Evolutionary conservation across 2,797 vertebrate species (phyloP).

Genomic region (Myiotriccus ornatus): DNA sequence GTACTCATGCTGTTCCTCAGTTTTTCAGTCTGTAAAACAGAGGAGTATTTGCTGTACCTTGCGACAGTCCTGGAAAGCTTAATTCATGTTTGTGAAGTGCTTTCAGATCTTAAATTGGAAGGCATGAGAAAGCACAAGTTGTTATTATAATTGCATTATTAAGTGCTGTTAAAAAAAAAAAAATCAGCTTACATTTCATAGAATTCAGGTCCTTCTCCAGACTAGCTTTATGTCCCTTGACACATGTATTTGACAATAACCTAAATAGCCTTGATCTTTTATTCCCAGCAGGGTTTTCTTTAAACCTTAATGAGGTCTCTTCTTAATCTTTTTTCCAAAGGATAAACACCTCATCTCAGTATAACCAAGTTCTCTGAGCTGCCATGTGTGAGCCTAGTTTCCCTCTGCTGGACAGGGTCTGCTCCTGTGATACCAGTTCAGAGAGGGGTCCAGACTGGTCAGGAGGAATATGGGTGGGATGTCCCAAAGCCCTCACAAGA

Average conservation of each 20-base stretch:
- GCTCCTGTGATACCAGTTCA: neutral
- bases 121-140: constrained; percentile 43
- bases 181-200: neutral
- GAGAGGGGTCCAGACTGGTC: neutral
- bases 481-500: neutral
- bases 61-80: constrained; percentile 9
- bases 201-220: constrained; percentile 35
- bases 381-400: neutral
- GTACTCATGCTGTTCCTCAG: neutral
- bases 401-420: neutral
- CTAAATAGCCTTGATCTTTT: constrained; percentile 53
- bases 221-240: constrained; percentile 20
- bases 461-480: neutral
- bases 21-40: neutral
- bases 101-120: constrained; percentile 52
- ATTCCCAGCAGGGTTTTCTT: constrained; percentile 47
- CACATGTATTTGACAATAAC: constrained; percentile 35
- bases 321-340: constrained; percentile 24
- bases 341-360: constrained; percentile 15
- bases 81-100: constrained; percentile 47
- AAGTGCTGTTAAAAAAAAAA: constrained; percentile 21
- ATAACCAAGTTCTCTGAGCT: neutral
- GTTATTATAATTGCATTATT: constrained; percentile 54
- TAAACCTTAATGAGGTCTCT: constrained; percentile 51
- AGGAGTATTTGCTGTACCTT: neutral